These are phyloP conservation scores for Phania funesta DNA, from an alignment of 2,888 invertebrate genomes.

Conservation along the genomic window DNA sequence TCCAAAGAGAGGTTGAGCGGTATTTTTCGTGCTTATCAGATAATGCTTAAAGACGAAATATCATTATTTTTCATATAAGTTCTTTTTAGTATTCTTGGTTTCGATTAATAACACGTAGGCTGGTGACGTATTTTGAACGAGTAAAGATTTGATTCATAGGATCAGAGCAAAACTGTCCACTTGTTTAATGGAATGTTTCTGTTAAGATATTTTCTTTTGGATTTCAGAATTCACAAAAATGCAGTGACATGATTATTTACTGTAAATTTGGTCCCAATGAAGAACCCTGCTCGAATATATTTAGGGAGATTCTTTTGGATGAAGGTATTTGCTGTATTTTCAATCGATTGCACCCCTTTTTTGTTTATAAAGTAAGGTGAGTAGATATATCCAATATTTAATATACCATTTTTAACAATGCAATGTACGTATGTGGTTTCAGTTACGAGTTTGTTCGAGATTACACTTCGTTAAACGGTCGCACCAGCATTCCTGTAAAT, in stretches of 20 bases:
- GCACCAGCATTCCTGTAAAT: conserved; percentile 35
- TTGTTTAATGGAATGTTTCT: no score
- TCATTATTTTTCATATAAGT: no score
- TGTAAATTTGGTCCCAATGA: conserved; percentile 85
- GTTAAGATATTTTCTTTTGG: neutral
- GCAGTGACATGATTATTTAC: conserved; percentile 84
- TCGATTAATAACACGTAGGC: no score
- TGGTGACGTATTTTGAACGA: no score
- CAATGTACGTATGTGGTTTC: neutral
- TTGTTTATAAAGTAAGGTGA: conserved; percentile 26
- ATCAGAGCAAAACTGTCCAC: no score
- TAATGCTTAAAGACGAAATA: no score
- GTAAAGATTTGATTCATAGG: no score
- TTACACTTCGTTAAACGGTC: conserved; percentile 42
- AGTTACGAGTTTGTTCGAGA: conserved; percentile 40
- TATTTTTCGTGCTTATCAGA: no score
- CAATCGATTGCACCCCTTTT: conserved; percentile 84
- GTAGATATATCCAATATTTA: neutral
- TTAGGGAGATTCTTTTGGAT: conserved; percentile 87
- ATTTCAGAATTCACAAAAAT: conserved; percentile 82
- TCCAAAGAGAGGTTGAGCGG: no score
- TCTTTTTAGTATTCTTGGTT: no score
- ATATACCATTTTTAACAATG: neutral
- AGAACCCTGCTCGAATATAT: conserved; percentile 83
- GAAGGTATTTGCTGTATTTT: conserved; percentile 91